These are phyloP conservation scores for Lithophane socia DNA, from an alignment of 2,888 invertebrate genomes.

Conservation along the genomic window DNA sequence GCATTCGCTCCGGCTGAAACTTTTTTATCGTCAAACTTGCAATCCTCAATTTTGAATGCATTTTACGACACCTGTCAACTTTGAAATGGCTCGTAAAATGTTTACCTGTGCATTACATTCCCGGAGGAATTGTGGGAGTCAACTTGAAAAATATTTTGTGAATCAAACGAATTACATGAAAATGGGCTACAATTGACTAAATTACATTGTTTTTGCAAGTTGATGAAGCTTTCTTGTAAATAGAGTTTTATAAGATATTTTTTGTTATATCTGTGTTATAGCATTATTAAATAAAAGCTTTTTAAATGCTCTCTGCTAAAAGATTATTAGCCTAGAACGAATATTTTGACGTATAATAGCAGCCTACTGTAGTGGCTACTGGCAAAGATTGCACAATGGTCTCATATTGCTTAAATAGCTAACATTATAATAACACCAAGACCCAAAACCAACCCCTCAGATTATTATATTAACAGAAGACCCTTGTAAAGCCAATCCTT, in stretches of 20 bases:
- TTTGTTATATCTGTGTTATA: not conserved
- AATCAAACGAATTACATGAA: slow-evolving; percentile 28
- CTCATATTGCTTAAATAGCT: not conserved
- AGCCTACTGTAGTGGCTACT: not conserved
- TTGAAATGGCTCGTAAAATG: slow-evolving; percentile 61
- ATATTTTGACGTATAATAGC: not conserved
- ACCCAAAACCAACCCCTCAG: not conserved
- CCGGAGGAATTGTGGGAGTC: slow-evolving; percentile 25
- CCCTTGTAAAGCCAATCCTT: slow-evolving; percentile 26
- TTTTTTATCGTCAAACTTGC: slow-evolving; percentile 64
- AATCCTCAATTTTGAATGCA: slow-evolving; percentile 64
- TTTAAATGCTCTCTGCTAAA: not conserved
- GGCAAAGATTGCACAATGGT: not conserved
- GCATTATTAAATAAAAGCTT: not conserved
- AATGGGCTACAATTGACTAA: slow-evolving; percentile 39
- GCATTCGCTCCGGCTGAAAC: slow-evolving; percentile 43
- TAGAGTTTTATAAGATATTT: not conserved
- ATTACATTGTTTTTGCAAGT: slow-evolving; percentile 5
- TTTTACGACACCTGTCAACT: slow-evolving; percentile 64
- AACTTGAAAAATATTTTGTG: slow-evolving; percentile 33
- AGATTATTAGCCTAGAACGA: not conserved
- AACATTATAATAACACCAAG: not conserved
- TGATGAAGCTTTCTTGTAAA: slow-evolving; percentile 22
- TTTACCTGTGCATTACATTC: slow-evolving; percentile 51
- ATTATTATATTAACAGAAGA: slow-evolving; percentile 12